Evolutionary conservation across 1,140 invertebrate species (phyloP).

Genomic region (Drepana arcuata): DNA sequence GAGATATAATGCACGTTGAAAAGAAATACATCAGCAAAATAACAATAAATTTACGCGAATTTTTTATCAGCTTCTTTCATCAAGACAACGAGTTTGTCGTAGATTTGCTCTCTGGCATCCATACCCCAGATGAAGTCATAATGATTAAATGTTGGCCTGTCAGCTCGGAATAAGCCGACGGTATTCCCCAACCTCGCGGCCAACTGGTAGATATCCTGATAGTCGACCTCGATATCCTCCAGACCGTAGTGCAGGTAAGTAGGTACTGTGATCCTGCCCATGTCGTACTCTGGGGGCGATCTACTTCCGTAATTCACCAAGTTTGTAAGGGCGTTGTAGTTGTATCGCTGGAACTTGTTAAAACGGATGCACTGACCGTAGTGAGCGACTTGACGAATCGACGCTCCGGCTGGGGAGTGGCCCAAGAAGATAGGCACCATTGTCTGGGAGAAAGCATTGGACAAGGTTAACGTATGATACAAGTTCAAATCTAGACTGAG

Average conservation of each 20-base stretch:
- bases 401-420: conserved; percentile 85
- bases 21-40: too few species aligned
- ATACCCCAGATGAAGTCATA: conserved; percentile 77
- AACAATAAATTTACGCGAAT: too few species aligned
- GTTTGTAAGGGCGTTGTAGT: conserved; percentile 65
- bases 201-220: conserved; percentile 73
- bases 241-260: conserved; percentile 73
- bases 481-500: too few species aligned
- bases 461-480: too few species aligned
- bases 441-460: conserved; percentile 53
- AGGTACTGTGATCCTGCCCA: conserved; percentile 75
- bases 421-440: conserved; percentile 79
- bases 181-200: conserved; percentile 56
- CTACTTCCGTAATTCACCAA: conserved; percentile 57
- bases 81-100: conserved; percentile 30
- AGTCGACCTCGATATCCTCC: conserved; percentile 74
- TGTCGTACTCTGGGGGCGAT: conserved; percentile 73
- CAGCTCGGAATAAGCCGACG: conserved; percentile 55
- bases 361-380: conserved; percentile 74
- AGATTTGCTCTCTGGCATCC: conserved; percentile 69
- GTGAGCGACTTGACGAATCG: conserved; percentile 81
- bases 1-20: too few species aligned
- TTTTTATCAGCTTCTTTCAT: conserved; percentile 13
- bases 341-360: conserved; percentile 56
- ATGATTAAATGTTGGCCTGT: conserved; percentile 74